phyloP scores from a whole-genome alignment of 2,113 vertebrate genomes.

The Setophaga petechia region DNA sequence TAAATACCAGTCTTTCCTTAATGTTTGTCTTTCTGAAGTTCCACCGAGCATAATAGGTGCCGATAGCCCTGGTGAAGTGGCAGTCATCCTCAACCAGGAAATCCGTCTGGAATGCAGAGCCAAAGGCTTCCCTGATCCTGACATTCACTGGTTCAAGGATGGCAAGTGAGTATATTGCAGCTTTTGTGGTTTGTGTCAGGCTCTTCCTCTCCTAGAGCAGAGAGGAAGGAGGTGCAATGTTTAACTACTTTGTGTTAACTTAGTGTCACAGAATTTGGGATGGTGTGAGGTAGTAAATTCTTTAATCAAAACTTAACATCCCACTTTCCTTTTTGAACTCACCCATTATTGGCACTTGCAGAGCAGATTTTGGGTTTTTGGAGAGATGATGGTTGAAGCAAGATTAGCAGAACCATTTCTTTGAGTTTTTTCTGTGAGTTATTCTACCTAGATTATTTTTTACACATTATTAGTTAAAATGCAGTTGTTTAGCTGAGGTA shows the following conservation, averaged over 20 bases:
- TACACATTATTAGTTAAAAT: not conserved
- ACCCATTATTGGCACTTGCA: not conserved
- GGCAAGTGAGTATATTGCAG: slow-evolving; percentile 83
- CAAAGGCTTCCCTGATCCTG: slow-evolving; percentile 86
- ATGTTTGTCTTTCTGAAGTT: slow-evolving; percentile 75
- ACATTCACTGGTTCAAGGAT: slow-evolving; percentile 94
- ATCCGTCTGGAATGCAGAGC: slow-evolving; percentile 85
- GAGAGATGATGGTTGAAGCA: not conserved
- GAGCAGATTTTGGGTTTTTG: not conserved
- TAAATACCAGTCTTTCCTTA: not conserved
- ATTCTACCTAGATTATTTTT: not conserved
- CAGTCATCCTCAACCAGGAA: slow-evolving; percentile 82
- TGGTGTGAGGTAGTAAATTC: not conserved
- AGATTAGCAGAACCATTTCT: not conserved
- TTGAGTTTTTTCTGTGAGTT: not conserved
- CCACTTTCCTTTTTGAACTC: not conserved
- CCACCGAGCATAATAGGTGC: slow-evolving; percentile 83
- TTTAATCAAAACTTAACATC: not conserved
- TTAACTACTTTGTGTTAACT: not conserved
- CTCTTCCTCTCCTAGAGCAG: not conserved
- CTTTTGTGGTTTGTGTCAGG: not conserved
- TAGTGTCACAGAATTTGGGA: not conserved
- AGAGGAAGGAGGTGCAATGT: not conserved
- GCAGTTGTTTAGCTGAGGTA: not conserved
- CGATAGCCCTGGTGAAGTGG: slow-evolving; percentile 71